These are phyloP conservation scores for Phataginus tricuspis DNA, from an alignment of 2,797 vertebrate species.

Conservation along the genomic window DNA sequence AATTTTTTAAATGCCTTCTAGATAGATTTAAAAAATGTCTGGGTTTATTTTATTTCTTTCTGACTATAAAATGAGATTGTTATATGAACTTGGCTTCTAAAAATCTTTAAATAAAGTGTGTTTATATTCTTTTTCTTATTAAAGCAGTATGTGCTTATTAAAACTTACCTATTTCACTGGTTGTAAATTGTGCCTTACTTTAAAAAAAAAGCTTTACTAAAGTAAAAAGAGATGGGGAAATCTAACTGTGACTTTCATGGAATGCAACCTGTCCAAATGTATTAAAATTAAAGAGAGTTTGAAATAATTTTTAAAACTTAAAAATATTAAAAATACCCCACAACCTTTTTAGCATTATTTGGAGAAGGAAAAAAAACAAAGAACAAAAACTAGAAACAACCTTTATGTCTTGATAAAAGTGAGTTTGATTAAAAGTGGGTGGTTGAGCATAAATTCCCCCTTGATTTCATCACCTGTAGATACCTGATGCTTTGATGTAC, in stretches of 20 bases:
- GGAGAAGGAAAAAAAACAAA: neutral
- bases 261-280: neutral
- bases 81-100: slow-evolving; percentile 44
- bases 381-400: neutral
- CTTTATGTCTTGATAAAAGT: slow-evolving; percentile 8
- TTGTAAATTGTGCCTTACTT: neutral
- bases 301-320: slow-evolving; percentile 48
- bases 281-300: neutral
- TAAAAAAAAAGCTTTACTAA: slow-evolving; percentile 6
- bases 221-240: neutral
- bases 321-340: neutral
- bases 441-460: neutral
- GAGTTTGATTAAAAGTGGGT: slow-evolving; percentile 10
- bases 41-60: neutral
- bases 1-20: neutral
- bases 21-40: neutral
- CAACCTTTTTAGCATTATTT: neutral
- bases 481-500: neutral
- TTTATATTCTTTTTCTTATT: slow-evolving; percentile 30
- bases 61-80: slow-evolving; percentile 45
- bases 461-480: neutral
- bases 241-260: neutral
- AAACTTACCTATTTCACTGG: neutral
- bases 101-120: neutral
- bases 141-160: slow-evolving; percentile 37